These are phyloP conservation scores for Hydropsyche tenuis DNA, from an alignment of 1,140 invertebrate species.

Conservation along the genomic window DNA sequence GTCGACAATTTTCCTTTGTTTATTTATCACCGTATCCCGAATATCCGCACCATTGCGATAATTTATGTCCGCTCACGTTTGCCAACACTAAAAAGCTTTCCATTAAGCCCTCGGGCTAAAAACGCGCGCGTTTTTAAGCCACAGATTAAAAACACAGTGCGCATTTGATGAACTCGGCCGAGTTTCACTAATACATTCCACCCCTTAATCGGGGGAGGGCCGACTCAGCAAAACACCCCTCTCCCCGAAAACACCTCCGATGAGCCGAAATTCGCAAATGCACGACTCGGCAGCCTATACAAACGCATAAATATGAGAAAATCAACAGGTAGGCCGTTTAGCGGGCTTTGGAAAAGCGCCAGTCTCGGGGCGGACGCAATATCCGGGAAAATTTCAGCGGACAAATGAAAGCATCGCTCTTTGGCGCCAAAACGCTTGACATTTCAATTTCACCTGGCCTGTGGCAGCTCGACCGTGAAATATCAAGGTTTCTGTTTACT, in stretches of 20 bases:
- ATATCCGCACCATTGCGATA: background rate
- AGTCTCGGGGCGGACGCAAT: constrained; percentile 2
- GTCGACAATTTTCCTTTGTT: background rate
- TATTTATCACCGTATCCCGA: background rate
- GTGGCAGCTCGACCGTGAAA: constrained; percentile 21
- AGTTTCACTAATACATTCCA: too few species aligned
- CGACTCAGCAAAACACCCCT: background rate
- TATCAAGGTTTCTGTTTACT: background rate
- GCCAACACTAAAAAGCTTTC: constrained; percentile 8
- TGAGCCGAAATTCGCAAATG: background rate
- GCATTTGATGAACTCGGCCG: background rate
- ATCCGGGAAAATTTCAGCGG: background rate
- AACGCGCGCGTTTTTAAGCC: too few species aligned
- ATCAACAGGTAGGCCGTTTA: constrained; percentile 20
- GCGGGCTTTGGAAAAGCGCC: constrained; percentile 6
- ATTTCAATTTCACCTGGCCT: constrained; percentile 36
- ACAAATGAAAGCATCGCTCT: constrained; percentile 37
- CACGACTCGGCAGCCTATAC: background rate
- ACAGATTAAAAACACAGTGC: too few species aligned
- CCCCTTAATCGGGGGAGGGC: background rate
- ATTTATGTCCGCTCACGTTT: background rate
- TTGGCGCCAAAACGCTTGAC: constrained; percentile 32
- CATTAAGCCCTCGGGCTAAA: background rate
- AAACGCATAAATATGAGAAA: background rate
- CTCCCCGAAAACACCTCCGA: too few species aligned